Base-by-base conservation (phyloP, 2,888 invertebrate genomes). In the Tupiocoris notatus region DNA sequence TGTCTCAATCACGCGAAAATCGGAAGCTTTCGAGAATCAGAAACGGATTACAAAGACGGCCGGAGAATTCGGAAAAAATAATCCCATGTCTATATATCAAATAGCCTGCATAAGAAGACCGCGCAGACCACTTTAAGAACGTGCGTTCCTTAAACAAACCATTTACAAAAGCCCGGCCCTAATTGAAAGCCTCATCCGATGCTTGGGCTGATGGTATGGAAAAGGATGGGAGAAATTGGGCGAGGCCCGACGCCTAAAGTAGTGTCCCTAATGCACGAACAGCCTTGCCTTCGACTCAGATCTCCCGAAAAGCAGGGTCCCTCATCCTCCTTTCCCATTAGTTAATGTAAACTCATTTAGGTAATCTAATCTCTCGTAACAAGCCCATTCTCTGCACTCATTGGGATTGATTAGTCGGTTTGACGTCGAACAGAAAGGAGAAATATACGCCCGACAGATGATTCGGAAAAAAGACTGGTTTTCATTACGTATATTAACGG, bases 261-360 rank as follows among this genome's bases (percentile, higher is more conserved):
- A 61, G 20, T 54, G 22, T 39, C 73, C 17, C 73, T 73, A 59
- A 59, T 59, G 59, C 59, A 59, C 7, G 59, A 39, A 12, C 3
- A 39, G 39, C 39, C 39, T 39, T 12, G 39, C 39, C 39, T 39
- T 39, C 39, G 39, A 39, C 6, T 39, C 39, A 12, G 39, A 39
- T 39, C 39, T 39, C 39, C 39, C 39, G 39, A 39, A 39, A 39
- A 39, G 39, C 39, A 7, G 39, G 12, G 39, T 16, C 59, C 20
- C 20, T 59, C 17, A n/a, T 65, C 62, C 71, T 39, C 39, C 57
- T 21, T 17, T 39, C 25, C 73, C 73, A 73, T 73, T 73, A 73
- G 73, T 63, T 73, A 73, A 73, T 73, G 73, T 73, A 73, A 73
- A 73, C 73, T 73, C 73, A 73, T 73, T 73, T 73, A 73, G 73